Evolutionary conservation across 2,797 vertebrate genomes (phyloP), one percentile per base, ranked within the genome.

Genomic region (Calcarius lapponicus): DNA sequence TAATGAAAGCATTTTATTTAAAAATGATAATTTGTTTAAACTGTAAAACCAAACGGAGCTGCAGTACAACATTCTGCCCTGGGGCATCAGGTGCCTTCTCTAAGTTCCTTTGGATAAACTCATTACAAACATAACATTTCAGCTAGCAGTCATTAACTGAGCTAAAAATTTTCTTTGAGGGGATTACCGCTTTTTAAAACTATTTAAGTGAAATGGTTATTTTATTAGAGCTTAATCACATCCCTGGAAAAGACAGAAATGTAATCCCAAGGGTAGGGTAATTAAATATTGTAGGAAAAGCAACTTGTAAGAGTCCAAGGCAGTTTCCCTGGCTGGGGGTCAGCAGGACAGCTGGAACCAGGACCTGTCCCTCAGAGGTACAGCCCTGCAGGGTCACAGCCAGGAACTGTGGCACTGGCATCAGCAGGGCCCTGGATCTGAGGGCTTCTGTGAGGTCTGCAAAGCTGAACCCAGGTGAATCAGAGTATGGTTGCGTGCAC

Each of bases 181-280:
- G 90, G 93, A 96, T 97, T 97, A 97, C 31, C 74, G 64, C 76
- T 88, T 85, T 93, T 88, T 9, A 91, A 93, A 90, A 65, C 79
- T 57, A 56, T 86, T 95, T 84, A 76, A 76, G 65, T 86, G 58
- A 74, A 96, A 80, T 67, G 22, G 43, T 61, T 65, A 73, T 80
- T 95, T 94, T 64, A 95, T 85, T 82, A 87, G 78, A 90, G 50
- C 95, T 94, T 96, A 97, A 96, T 95, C 38, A 5, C 78, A 72
- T 57, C 53, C 64, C 50, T 76, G 69, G 62, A 79, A 94, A 88
- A 84, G 40, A 58, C 57, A 82, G 85, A 57, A 66, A 76, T 38
- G 57, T 88, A 96, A 93, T 93, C 88, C 53, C 25, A 32, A 45
- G 29, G 76, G 67, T 20, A 57, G 19, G 24, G 18, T 51, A 61